Percentiles rank a stretch among this genome's conserved stretches.
Evolutionary conservation across 2,113 vertebrate species (phyloP).

Genomic region (Alligator mississippiensis): DNA sequence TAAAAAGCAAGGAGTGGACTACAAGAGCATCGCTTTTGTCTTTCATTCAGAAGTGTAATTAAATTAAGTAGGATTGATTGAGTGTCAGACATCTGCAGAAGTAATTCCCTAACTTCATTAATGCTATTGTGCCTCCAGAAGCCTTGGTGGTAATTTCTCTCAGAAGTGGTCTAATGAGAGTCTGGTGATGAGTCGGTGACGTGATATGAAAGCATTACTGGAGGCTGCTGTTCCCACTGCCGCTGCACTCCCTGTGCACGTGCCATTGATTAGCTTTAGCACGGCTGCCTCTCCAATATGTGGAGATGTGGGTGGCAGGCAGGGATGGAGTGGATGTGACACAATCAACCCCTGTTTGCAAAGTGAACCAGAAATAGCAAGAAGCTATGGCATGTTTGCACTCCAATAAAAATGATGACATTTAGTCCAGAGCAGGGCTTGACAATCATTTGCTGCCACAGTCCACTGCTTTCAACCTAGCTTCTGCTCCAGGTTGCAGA

Average conservation of each 20-base stretch:
- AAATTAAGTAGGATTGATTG: slow-evolving; percentile 74
- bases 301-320: neutral
- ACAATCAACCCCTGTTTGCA: neutral
- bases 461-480: no score
- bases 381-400: neutral
- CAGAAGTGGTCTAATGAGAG: slow-evolving; percentile 54
- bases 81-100: slow-evolving; percentile 73
- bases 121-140: slow-evolving; percentile 65
- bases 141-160: slow-evolving; percentile 62
- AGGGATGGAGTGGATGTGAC: neutral
- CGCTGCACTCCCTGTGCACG: neutral
- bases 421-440: no score
- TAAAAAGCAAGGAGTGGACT: slow-evolving; percentile 51
- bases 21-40: slow-evolving; percentile 58
- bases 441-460: no score
- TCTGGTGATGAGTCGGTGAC: slow-evolving; percentile 1
- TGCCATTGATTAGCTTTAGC: neutral
- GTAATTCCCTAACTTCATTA: slow-evolving; percentile 74
- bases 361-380: slow-evolving; percentile 61
- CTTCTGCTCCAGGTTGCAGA: no score
- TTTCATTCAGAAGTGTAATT: slow-evolving; percentile 69
- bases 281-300: neutral
- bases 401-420: no score
- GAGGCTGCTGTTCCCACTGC: neutral
- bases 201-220: slow-evolving; percentile 48